Evolutionary conservation across 2,888 invertebrate species (phyloP), one percentile per base, ranked within the genome.

Genomic region (Plemyria rubiginata): DNA sequence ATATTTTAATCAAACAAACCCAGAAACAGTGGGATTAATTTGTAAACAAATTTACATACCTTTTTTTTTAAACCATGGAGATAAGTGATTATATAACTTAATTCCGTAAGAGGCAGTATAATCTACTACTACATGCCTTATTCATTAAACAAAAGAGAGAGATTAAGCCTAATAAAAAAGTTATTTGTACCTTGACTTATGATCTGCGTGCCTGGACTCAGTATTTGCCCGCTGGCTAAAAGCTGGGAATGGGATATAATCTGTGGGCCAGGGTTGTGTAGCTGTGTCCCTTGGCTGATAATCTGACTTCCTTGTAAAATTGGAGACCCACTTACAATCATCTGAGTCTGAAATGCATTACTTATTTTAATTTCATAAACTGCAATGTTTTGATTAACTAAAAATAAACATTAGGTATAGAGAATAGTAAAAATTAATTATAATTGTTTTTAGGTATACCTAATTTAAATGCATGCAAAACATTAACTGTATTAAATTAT

Each of bases 271-370:
- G 87, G 90, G n/a, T 86, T 82, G 51, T 90, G 78, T 12, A 89
- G 72, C 72, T 92, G 92, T 7, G 88, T 84, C 1, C 89, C 87
- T 75, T 92, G 92, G 66, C 86, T 90, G 49, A 90, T 87, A 65
- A 92, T 90, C 64, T 92, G 92, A 56, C 86, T 82, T 58, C 91
- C 90, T 72, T 92, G 91, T 55, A 92, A 68, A 59, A 92, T 81
- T 61, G 91, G 88, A 49, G 90, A 84, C 62, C 90, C 87, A 62
- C 87, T 88, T 38, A 92, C 85, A 72, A 91, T 89, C 87, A 93
- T 90, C 71, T 92, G 92, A 36, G 89, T 82, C 92, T 92, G 81
- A 66, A 88, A 87, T 4, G 36, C 36, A 38, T 38, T 9, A 36
- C 11, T 38, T 11, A 36, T 38, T 38, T 11, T 38, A 32, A 32